Base-by-base conservation (phyloP, 2,888 invertebrate species). In the Caenorhabditis sp. region DNA sequence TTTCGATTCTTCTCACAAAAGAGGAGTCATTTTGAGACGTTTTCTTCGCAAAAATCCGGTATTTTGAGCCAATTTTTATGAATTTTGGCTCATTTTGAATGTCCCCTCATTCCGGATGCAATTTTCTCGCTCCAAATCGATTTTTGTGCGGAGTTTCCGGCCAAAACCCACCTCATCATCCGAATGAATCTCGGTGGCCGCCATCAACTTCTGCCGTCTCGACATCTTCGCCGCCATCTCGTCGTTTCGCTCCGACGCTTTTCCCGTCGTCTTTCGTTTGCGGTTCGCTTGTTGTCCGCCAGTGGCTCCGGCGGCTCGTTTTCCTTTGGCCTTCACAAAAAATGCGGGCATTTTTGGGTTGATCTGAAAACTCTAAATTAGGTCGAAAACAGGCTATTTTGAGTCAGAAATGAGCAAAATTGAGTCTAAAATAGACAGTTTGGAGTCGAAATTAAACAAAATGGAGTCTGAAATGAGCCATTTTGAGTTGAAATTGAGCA, bases 151-250 rank as follows among this genome's bases (percentile, higher is more conserved):
- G n/a, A n/a, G n/a, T n/a, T n/a, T n/a, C n/a, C n/a, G n/a, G n/a
- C n/a, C n/a, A n/a, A n/a, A n/a, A n/a, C n/a, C n/a, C n/a, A n/a
- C 84, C 77, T 87, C 82, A 12, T 86, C 86, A 61, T 87, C 86
- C 19, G 86, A 86, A 68, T 84, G 75, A 68, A 87, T 81, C 28
- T 85, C 87, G 2, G 85, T 87, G 19, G 74, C 63, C 7, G 81
- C 84, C 87, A 87, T 85, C 58, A 84, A 31, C 35, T 75, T 74
- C 51, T 87, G 81, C 22, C 85, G 49, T 61, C 86, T 69, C 19
- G 86, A 80, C 51, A 87, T 5, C 59, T 81, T 82, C 24, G 79
- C 83, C 69, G 84, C 85, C 26, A 66, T 47, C 28, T 87, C 87
- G 19, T 85, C 81, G 35, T 59, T 82, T 85, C 8, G 12, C 66